Base-by-base conservation (phyloP, 2,797 vertebrate genomes). In the Apodemus agrarius region DNA sequence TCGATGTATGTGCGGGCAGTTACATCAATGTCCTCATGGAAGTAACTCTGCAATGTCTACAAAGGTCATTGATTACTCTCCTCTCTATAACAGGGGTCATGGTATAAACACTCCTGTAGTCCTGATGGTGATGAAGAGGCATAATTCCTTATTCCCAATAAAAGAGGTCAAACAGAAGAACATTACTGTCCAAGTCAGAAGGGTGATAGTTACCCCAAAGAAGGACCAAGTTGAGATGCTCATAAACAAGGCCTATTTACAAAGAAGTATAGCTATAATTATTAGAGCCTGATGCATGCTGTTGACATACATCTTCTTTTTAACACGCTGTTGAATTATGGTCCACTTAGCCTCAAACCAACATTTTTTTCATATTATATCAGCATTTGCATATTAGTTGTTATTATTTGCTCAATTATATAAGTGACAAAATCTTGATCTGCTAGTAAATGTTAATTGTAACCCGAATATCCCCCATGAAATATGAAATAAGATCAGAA, bases 321-420 rank as follows among this genome's bases (percentile, higher is more conserved):
- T 95, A 16, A 79, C 63, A 57, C 49, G 84, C 26, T 83, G 83
- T 87, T 83, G 43, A 49, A 74, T 92, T 85, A 34, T 74, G 95
- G 75, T 72, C 93, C 46, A 75, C 97, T 40, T 54, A 96, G 69
- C 54, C 86, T 96, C 94, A 83, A n/a, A 52, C 65, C 74, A 94
- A 57, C 10, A 91, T 81, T 94, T 78, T 97, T 95, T 59, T 54
- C 63, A 43, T 97, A 96, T 96, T 34, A 78, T 52, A 67, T 98
- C 72, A 92, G 9, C 31, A 76, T 14, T 90, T 81, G 93, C 91
- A 90, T 93, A 80, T 96, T 89, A 93, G 82, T 92, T 76, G 93
- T 85, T 93, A 19, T 90, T 81, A 61, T 87, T 96, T 97, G 78
- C 21, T 92, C 24, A 96, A 97, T 94, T 96, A 52, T 89, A 90